Base-by-base conservation (phyloP, 1,140 invertebrate genomes). In the Trialeurodes vaporariorum region DNA sequence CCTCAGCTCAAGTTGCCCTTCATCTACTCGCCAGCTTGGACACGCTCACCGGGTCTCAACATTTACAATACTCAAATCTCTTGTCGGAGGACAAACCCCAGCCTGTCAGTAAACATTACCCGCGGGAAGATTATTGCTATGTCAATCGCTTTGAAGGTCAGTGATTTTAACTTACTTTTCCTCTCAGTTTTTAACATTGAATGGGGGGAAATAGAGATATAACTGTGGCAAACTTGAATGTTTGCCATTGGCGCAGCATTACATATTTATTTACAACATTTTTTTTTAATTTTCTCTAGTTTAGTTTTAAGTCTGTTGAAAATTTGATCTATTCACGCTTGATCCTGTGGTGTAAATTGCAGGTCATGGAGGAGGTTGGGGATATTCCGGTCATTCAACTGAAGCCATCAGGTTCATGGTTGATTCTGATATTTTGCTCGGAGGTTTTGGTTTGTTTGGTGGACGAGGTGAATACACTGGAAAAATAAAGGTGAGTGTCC, bases 401-500 rank as follows among this genome's bases (percentile, higher is more conserved):
- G 96, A 98, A 80, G 95, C 96, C 9, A 88, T 96, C 69, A 81
- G 93, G 61, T 96, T 97, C 75, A 92, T 91, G 85, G 86, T 87
- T 59, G 94, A 98, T 77, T 92, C 90, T 21, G 95, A 98, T 77
- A 87, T 98, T 69, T 76, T 96, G 17, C 78, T 98, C 26, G 93
- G 90, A 68, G 96, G 96, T 22, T 91, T 94, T 77, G 96, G 94
- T 0, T 82, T 98, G 26, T 99, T 95, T 81, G 96, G 96, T 2
- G 96, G 96, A 0, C 84, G 96, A 62, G 96, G 96, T 40, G 95
- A 98, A 77, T 98, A 98, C 77, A 92, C 88, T n/a, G 95, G 92
- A 1, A 96, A 94, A 77, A 87, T 98, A 61, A 96, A 95, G 81
- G 85, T 86, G 75, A 73, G 61, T 24, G 25, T 27, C 27, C 1